Evolutionary conservation across 2,888 invertebrate species (phyloP), one percentile per base, ranked within the genome.

Genomic region (Cheilosia pagana): DNA sequence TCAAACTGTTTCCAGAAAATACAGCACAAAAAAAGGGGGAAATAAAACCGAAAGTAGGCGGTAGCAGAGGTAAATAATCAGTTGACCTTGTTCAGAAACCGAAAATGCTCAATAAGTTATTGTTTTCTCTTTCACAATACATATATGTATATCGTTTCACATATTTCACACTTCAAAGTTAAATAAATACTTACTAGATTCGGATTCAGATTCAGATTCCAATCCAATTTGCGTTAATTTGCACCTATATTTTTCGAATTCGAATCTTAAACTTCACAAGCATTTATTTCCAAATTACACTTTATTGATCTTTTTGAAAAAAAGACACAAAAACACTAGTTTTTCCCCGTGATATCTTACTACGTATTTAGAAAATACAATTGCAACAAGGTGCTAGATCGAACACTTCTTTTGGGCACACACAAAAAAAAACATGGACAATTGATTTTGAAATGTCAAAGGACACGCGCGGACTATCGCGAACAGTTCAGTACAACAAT

Each of bases 401-500:
- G 45, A 53, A 57, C 63, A 65, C 72, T 53, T n/a, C n/a, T n/a
- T n/a, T n/a, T 35, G 28, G 35, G 23, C 53, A 53, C 23, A 45
- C 63, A 57, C 39, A 23, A 45, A 12, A 50, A 63, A 43, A 25
- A 31, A 28, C 41, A 41, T 48, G 79, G 74, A 68, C 83, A 85
- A 81, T 79, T 85, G 85, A 71, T 81, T 85, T 62, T 31, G 75
- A 81, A 81, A 85, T 85, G 85, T 75, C 81, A 76, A 85, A 85
- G 85, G 85, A 85, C 85, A 85, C 85, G 85, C 85, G 85, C 85
- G 81, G 23, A 85, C 71, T 52, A 53, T 76, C 23, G 23, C 50
- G 23, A 23, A 60, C 19, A 45, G 12, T 35, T 35, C 16, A 45
- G 60, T 45, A 19, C 62, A 21, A 55, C 31, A 45, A 7, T 16